These are phyloP conservation scores for Caerostris extrusa DNA, from an alignment of 1,140 invertebrate genomes.

Conservation along the genomic window DNA sequence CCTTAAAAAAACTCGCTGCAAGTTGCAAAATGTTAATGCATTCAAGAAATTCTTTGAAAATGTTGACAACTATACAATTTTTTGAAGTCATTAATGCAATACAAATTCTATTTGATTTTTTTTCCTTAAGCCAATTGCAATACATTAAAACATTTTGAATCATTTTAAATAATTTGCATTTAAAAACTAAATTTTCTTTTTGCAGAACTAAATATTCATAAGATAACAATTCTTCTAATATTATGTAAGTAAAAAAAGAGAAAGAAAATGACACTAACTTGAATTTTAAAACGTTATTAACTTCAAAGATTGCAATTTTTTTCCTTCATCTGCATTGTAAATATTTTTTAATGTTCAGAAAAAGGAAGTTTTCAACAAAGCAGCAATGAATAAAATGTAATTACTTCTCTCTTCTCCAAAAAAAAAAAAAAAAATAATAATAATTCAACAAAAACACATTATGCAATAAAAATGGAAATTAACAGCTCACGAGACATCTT, in stretches of 20 bases:
- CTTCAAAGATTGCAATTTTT: slow-evolving; percentile 17
- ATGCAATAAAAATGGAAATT: neutral
- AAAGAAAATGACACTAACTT: neutral
- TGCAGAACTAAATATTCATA: neutral
- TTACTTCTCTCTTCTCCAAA: neutral
- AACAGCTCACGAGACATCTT: neutral
- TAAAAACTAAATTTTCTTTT: neutral
- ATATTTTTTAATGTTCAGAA: neutral
- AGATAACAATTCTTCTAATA: neutral
- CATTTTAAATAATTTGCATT: neutral
- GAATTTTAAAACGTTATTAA: slow-evolving; percentile 12
- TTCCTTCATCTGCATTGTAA: neutral
- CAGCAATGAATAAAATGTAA: neutral
- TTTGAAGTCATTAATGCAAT: neutral
- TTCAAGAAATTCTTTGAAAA: too few relatives aligned
- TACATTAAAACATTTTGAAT: neutral
- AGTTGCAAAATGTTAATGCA: too few relatives aligned
- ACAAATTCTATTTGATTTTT: too few relatives aligned
- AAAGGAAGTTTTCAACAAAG: neutral
- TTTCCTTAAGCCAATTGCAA: neutral
- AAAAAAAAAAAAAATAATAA: neutral
- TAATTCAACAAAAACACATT: slow-evolving; percentile 9
- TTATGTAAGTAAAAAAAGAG: neutral
- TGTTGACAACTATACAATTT: too few relatives aligned
- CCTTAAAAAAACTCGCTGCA: too few relatives aligned